Percentiles rank a stretch among this genome's conserved stretches.
Evolutionary conservation across 2,113 vertebrate genomes (phyloP).

Genomic region (Seriola aureovittata): DNA sequence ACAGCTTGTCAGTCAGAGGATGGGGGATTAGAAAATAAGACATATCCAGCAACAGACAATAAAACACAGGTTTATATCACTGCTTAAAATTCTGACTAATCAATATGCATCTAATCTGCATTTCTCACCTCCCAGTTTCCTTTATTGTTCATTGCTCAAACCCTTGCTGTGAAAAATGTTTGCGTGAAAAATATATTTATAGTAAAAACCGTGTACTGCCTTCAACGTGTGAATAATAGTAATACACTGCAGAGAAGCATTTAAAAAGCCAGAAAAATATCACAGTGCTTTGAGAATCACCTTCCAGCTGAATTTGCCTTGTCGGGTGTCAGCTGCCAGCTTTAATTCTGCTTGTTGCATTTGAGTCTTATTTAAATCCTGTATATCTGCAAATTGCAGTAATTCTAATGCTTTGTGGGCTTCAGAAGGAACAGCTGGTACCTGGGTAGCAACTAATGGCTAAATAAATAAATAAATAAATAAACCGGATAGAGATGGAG

Average conservation of each 20-base stretch:
- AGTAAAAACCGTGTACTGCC: neutral
- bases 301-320: neutral
- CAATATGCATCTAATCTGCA: neutral
- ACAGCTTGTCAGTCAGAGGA: constrained; percentile 56
- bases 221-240: neutral
- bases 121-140: neutral
- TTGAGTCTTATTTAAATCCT: constrained; percentile 2
- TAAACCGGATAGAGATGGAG: constrained; percentile 34
- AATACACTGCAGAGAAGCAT: neutral
- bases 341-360: constrained; percentile 4
- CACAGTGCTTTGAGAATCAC: neutral
- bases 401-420: constrained; percentile 27
- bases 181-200: neutral
- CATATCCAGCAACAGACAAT: neutral
- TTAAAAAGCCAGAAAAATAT: neutral
- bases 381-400: constrained; percentile 7
- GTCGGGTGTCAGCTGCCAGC: neutral
- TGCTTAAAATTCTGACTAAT: neutral
- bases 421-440: constrained; percentile 55
- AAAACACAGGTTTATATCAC: constrained; percentile 12
- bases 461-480: constrained; percentile 57
- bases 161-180: too few relatives aligned
- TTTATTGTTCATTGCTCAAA: neutral
- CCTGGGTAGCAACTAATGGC: constrained; percentile 32
- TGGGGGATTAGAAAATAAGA: constrained; percentile 34